Conservation (phyloP, 1,140 invertebrate genomes). For the Nixonia krombeini region DNA sequence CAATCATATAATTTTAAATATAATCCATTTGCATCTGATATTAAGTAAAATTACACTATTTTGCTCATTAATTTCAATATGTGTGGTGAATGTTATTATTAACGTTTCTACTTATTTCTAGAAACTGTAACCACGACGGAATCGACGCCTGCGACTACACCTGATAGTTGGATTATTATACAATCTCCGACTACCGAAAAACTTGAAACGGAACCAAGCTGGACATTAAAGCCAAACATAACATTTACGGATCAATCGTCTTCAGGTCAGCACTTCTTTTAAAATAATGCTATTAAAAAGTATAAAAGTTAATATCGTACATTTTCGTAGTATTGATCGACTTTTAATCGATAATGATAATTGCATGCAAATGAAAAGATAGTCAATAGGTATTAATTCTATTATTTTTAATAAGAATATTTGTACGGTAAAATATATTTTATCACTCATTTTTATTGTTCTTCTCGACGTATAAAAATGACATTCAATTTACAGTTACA, state of each 20-base stretch:
- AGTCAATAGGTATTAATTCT: too few relatives aligned
- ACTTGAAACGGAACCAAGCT: conserved; percentile 47
- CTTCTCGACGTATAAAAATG: not conserved
- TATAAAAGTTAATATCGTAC: not conserved
- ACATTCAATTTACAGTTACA: conserved; percentile 44
- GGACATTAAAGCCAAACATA: conserved; percentile 28
- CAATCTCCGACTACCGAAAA: conserved; percentile 65
- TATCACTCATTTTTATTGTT: too few relatives aligned
- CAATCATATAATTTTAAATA: too few relatives aligned
- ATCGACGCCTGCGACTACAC: conserved; percentile 75
- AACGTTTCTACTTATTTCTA: conserved; percentile 22
- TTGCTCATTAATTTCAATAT: too few relatives aligned
- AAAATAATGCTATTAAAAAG: not conserved
- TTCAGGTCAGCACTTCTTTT: conserved; percentile 20
- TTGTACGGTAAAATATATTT: too few relatives aligned
- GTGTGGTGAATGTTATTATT: conserved; percentile 1
- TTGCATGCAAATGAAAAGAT: too few relatives aligned
- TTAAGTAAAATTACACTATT: too few relatives aligned
- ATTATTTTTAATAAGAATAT: too few relatives aligned
- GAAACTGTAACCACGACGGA: conserved; percentile 51
- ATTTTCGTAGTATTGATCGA: too few relatives aligned
- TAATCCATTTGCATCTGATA: too few relatives aligned
- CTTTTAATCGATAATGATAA: too few relatives aligned
- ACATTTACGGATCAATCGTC: conserved; percentile 25
- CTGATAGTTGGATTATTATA: conserved; percentile 78